phyloP scores from a whole-genome alignment of 2,113 vertebrate genomes.

The Semicossyphus pulcher region DNA sequence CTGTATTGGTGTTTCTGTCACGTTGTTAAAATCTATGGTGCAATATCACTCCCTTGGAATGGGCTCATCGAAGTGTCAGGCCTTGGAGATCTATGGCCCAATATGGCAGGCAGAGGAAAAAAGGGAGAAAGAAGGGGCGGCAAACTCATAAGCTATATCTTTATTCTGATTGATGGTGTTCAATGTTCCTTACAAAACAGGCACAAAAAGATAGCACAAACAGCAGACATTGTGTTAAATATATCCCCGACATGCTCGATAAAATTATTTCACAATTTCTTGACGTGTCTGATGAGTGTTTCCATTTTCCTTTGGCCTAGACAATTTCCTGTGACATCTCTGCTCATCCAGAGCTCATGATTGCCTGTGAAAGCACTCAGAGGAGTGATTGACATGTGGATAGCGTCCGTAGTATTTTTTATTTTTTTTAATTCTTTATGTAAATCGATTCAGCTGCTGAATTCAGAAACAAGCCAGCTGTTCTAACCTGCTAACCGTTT shows the following conservation, averaged over 20 bases:
- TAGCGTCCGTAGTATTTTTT: conserved; percentile 12
- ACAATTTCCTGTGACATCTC: conserved; percentile 49
- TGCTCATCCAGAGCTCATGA: conserved; percentile 36
- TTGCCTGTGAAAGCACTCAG: conserved; percentile 37
- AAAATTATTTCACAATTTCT: conserved; percentile 27
- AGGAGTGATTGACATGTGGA: conserved; percentile 48
- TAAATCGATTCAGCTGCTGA: conserved; percentile 50
- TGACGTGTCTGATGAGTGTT: conserved; percentile 30
- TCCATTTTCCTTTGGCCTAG: conserved; percentile 42
- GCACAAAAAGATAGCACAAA: conserved; percentile 44
- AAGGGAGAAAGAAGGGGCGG: conserved; percentile 44
- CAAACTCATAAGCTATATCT: conserved; percentile 71
- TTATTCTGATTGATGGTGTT: conserved; percentile 59
- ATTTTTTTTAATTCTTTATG: conserved; percentile 4
- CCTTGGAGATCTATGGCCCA: conserved; percentile 75
- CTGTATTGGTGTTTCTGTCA: conserved; percentile 83
- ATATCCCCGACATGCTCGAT: conserved; percentile 14
- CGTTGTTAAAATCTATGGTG: conserved; percentile 78
- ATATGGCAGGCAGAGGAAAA: conserved; percentile 62
- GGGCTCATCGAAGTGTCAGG: conserved; percentile 75
- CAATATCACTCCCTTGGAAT: conserved; percentile 80
- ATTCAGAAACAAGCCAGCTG: conserved; percentile 40
- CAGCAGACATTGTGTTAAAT: conserved; percentile 35
- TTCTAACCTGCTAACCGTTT: conserved; percentile 46
- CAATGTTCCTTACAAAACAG: conserved; percentile 25